A percentile compares a stretch with the other conserved stretches of the same genome.
Evolutionary conservation across 2,797 vertebrate genomes (phyloP).

Genomic region (Glyptemys insculpta): DNA sequence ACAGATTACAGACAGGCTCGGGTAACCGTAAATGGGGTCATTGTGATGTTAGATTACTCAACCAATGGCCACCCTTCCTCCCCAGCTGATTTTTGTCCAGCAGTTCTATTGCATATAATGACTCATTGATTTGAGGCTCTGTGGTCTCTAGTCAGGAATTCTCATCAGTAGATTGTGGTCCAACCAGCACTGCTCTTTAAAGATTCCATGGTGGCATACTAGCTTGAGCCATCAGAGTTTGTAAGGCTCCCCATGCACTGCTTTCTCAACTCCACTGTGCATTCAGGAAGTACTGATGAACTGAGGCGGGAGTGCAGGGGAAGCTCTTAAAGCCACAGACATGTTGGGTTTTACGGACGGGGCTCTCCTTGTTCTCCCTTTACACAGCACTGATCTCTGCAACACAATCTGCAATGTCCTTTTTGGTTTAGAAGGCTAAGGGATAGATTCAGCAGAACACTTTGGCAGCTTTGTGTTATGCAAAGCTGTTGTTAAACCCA

Average conservation of each 20-base stretch:
- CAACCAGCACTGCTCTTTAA: background rate
- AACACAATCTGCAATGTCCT: too few relatives aligned
- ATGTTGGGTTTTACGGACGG: background rate
- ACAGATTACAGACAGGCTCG: background rate
- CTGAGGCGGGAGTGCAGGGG: background rate
- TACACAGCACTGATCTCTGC: background rate
- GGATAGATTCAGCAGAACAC: background rate
- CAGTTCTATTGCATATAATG: background rate
- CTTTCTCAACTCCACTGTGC: background rate
- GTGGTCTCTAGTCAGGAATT: background rate
- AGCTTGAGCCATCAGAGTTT: background rate
- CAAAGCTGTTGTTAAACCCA: background rate
- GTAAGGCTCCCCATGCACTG: background rate
- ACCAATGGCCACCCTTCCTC: background rate
- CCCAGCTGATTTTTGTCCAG: background rate
- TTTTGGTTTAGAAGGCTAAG: too few relatives aligned
- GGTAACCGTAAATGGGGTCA: background rate
- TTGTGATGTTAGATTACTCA: background rate
- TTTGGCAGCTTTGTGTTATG: fast-evolving
- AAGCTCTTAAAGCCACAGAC: background rate
- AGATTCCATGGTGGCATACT: background rate
- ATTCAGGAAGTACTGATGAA: background rate
- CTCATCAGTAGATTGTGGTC: background rate
- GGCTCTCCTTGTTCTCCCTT: too few relatives aligned
- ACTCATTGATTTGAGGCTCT: background rate